Evolutionary conservation across 2,888 invertebrate species (phyloP).

Genomic region (Epiperipatus broadwayi): DNA sequence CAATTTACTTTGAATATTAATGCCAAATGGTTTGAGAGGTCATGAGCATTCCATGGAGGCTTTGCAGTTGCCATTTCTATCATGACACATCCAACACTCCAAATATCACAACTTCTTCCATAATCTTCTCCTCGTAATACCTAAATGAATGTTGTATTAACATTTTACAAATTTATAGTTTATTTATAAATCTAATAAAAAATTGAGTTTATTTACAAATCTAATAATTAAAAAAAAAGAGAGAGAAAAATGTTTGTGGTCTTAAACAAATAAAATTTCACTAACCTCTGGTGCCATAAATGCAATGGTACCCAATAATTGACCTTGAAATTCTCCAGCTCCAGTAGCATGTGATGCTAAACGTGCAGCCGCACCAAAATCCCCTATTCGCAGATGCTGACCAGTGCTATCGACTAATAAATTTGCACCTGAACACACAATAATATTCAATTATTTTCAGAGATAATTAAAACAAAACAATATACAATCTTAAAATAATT

Average conservation of each 20-base stretch:
- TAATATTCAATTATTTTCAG: conserved; percentile 5
- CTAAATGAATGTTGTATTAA: conserved; percentile 18
- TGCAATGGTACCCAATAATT: conserved; percentile 32
- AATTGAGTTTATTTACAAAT: too few species aligned
- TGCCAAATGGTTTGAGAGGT: conserved; percentile 31
- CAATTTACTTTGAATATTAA: conserved; percentile 31
- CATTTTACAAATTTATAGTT: neutral
- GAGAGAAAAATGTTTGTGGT: too few species aligned
- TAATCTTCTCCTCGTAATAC: conserved; percentile 32
- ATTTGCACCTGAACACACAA: conserved; percentile 31
- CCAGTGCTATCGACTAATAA: conserved; percentile 33
- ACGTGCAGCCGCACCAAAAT: conserved; percentile 32
- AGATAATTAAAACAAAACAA: too few species aligned
- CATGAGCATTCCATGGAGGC: conserved; percentile 32
- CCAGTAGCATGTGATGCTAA: conserved; percentile 28
- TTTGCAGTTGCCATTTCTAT: conserved; percentile 33
- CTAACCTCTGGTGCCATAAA: conserved; percentile 35
- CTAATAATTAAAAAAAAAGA: too few species aligned
- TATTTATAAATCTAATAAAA: neutral
- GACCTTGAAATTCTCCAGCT: conserved; percentile 31
- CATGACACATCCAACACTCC: conserved; percentile 33
- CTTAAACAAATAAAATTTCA: neutral
- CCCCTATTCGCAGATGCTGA: conserved; percentile 30
- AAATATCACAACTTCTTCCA: conserved; percentile 33
- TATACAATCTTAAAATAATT: too few species aligned